phyloP scores from a whole-genome alignment of 64 coral and sea anemone species.

The Orbicella faveolata region DNA sequence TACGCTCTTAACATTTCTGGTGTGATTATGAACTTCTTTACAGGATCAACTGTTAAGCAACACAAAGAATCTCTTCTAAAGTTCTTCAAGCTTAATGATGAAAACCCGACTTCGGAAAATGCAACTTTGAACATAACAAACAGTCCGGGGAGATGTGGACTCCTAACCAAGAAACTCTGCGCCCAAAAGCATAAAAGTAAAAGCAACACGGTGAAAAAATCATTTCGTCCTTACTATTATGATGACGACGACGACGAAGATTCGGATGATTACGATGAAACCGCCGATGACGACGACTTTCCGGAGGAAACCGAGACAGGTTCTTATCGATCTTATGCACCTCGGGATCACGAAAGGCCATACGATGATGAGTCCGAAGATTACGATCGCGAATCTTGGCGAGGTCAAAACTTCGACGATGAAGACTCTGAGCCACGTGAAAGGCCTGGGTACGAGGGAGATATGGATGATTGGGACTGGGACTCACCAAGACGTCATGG shows the following conservation, averaged over 20 bases:
- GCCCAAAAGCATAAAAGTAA: background rate
- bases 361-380: background rate
- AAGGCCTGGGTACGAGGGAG: slow-evolving; percentile 18
- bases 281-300: slow-evolving; percentile 14
- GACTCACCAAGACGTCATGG: background rate
- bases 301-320: slow-evolving; percentile 4
- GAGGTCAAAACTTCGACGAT: background rate
- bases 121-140: background rate
- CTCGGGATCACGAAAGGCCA: background rate
- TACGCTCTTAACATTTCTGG: no score
- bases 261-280: background rate
- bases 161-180: background rate
- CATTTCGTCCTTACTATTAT: slow-evolving; percentile 17
- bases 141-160: background rate
- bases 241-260: slow-evolving; percentile 40
- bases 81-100: slow-evolving; percentile 25
- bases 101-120: background rate
- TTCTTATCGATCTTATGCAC: slow-evolving; percentile 8
- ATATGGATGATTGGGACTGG: slow-evolving; percentile 33
- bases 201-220: slow-evolving; percentile 28
- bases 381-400: background rate
- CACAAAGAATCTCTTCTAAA: background rate
- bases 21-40: background rate
- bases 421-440: background rate
- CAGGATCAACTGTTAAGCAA: background rate